Evolutionary conservation across 2,113 vertebrate genomes (phyloP), one percentile per base, ranked within the genome.

Genomic region (Melanerpes aurifrons): DNA sequence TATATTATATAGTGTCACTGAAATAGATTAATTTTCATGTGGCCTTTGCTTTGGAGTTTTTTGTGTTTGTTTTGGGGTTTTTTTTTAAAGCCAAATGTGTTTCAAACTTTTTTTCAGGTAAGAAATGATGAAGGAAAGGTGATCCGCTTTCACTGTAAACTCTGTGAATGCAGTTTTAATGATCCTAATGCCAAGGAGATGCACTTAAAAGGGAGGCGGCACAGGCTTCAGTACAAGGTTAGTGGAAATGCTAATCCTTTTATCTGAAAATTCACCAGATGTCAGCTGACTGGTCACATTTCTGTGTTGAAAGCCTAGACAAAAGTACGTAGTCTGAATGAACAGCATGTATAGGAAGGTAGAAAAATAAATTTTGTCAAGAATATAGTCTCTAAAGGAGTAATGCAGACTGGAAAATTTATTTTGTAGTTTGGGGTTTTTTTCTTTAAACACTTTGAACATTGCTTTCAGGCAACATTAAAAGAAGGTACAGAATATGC

Each of bases 111-210:
- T 43, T 75, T 89, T 25, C 85, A 99, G 99, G 99, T 99, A 79
- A 98, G 99, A 79, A 99, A 99, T 28, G 99, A 99, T 97, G 99
- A 99, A 98, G 99, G 99, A 62, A 99, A 99, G 97, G 99, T 99
- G 81, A 99, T 99, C 92, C 98, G 99, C 53, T 99, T 99, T 96
- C 99, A 99, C 75, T 99, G 99, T 97, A 99, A 99, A 95, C 98
- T 99, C 57, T 99, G 99, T 56, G 99, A 99, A 95, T 99, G 99
- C 95, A 99, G 99, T 88, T 99, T 99, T 96, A 99, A 99, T 82
- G 99, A 99, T 93, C 99, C 99, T 6, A 99, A 99, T 79, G 99
- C 99, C 45, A 99, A 99, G 93, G 99, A 99, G 93, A 99, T 99
- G 99, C 99, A 99, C 79, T 97, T 99, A 40, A 99, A 99, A 96